Evolutionary conservation across 2,888 invertebrate genomes (phyloP).

Genomic region (Phymatocera aterrima): DNA sequence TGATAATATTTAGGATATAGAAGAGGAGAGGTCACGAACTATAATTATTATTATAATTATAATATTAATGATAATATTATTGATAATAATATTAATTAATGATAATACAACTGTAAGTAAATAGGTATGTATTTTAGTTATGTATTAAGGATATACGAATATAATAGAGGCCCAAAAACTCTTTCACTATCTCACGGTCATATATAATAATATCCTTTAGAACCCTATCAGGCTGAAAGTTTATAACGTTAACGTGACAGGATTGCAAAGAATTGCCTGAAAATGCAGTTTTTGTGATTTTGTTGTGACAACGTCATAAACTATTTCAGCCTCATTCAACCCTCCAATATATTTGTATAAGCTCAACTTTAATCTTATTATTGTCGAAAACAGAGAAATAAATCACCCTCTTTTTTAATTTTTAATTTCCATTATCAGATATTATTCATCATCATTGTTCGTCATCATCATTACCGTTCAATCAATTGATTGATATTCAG

Average conservation of each 20-base stretch:
- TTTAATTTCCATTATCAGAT: constrained; percentile 36
- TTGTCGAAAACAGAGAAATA: too few relatives aligned
- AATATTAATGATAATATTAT: constrained; percentile 63
- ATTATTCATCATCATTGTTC: constrained; percentile 15
- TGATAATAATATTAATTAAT: constrained; percentile 61
- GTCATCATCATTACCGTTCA: background rate
- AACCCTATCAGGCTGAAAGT: too few relatives aligned
- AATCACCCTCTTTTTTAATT: constrained; percentile 42
- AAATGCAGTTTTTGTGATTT: too few relatives aligned
- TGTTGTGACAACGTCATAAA: too few relatives aligned
- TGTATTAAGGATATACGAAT: constrained; percentile 52
- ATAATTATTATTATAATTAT: constrained; percentile 61
- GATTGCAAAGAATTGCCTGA: too few relatives aligned
- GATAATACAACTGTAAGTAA: constrained; percentile 64
- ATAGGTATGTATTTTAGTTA: constrained; percentile 61
- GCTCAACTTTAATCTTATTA: constrained; percentile 38
- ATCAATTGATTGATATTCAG: background rate
- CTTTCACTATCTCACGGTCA: constrained; percentile 36
- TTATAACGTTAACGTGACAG: too few relatives aligned
- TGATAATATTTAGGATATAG: constrained; percentile 61
- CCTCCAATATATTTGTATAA: constrained; percentile 54
- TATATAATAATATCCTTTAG: constrained; percentile 33
- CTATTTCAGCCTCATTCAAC: too few relatives aligned
- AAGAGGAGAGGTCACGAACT: constrained; percentile 54
- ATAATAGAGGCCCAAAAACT: constrained; percentile 50